phyloP scores from a whole-genome alignment of 2,113 vertebrate species.

The Philantomba maxwellii region DNA sequence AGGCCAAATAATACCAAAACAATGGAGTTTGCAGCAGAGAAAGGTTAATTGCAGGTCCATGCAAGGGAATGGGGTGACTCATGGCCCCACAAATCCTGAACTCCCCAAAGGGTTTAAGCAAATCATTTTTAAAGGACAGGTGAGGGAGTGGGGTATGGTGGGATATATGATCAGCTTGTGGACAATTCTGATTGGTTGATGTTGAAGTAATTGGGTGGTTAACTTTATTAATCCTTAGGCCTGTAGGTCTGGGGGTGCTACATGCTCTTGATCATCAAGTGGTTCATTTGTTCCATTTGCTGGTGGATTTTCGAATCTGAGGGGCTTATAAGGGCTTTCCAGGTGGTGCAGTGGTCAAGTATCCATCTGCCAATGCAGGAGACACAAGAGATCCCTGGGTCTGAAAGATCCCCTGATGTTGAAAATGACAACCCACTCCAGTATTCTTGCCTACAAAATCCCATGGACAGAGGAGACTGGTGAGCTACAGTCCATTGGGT shows the following conservation, averaged over 20 bases:
- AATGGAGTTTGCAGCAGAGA: not conserved
- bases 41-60: not conserved
- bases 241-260: not conserved
- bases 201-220: not conserved
- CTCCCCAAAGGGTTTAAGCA: not conserved
- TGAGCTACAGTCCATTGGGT: not conserved
- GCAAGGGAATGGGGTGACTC: not conserved
- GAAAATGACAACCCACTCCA: not conserved
- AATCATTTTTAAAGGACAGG: not conserved
- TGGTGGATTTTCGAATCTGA: not conserved
- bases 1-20: not conserved
- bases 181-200: not conserved
- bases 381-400: not conserved
- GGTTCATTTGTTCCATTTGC: not conserved
- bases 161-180: not conserved
- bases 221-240: not conserved
- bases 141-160: not conserved
- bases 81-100: not conserved
- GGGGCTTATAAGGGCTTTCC: not conserved
- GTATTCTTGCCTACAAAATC: not conserved
- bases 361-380: not conserved
- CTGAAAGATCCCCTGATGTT: not conserved
- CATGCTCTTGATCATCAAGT: not conserved
- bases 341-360: not conserved
- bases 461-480: not conserved